phyloP scores from a whole-genome alignment of 2,888 invertebrate genomes.

The Melitaea athalia region DNA sequence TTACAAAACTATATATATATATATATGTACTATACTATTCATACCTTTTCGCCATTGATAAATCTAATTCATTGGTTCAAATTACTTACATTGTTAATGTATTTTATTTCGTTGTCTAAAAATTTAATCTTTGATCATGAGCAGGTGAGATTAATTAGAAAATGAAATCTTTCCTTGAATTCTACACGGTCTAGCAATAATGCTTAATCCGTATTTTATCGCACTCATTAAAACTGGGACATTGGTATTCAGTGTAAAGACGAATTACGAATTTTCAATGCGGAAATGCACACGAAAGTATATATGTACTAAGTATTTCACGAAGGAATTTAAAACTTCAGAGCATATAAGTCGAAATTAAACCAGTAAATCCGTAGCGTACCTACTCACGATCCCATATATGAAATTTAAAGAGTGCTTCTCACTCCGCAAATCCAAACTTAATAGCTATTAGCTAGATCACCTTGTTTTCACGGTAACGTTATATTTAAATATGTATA shows the following conservation, averaged over 20 bases:
- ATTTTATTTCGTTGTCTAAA: neutral
- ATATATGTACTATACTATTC: too few relatives aligned
- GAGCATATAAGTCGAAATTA: conserved; percentile 58
- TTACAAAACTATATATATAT: too few relatives aligned
- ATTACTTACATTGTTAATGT: too few relatives aligned
- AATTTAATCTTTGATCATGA: neutral
- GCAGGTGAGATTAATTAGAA: neutral
- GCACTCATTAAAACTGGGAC: conserved; percentile 25
- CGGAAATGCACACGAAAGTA: conserved; percentile 39
- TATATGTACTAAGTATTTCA: conserved; percentile 43
- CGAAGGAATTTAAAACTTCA: conserved; percentile 52
- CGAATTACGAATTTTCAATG: conserved; percentile 27
- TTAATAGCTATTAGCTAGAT: conserved; percentile 31
- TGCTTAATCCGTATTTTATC: conserved; percentile 27
- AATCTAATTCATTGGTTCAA: too few relatives aligned
- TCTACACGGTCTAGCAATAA: conserved; percentile 27
- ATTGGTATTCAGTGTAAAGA: conserved; percentile 14
- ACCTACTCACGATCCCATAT: conserved; percentile 50
- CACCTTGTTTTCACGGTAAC: conserved; percentile 27
- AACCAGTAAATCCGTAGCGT: conserved; percentile 56
- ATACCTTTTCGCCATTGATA: too few relatives aligned
- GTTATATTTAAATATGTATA: neutral
- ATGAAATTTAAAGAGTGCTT: conserved; percentile 56
- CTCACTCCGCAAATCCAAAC: conserved; percentile 48
- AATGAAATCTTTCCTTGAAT: conserved; percentile 18